Evolutionary conservation across 1,140 invertebrate species (phyloP), one percentile per base, ranked within the genome.

Genomic region (Cyrtorhinus lividipennis): DNA sequence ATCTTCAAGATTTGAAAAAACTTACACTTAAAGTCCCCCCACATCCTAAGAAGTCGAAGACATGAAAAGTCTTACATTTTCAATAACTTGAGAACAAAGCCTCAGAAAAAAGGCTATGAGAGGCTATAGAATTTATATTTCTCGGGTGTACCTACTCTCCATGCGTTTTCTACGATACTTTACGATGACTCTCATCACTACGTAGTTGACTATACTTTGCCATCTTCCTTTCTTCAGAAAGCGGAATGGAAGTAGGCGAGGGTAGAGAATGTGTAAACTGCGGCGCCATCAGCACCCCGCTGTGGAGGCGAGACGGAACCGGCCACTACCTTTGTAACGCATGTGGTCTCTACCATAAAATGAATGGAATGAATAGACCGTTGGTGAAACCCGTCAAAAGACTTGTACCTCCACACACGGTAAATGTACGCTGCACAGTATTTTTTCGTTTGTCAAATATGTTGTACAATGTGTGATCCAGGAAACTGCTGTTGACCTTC

Each of bases 271-370:
- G 94, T 73, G 92, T 96, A 30, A 98, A 98, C 77, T 98, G 95
- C 73, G 93, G 93, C 24, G 92, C 92, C 24, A 94, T 92, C 69
- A 92, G 89, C 56, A 97, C 93, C 2, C 94, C 94, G 8, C 78
- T 98, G 53, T 98, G 94, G 95, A 81, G 94, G 60, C 79, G 95
- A 65, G 94, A 98, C 75, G 87, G 91, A 53, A 95, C 92, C 56
- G 93, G 94, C 0, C 93, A 98, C 79, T 98, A 98, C 77, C 80
- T 98, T 67, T 98, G 95, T 80, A 98, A 98, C 76, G 95, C 95
- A 46, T 98, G 95, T 77, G 89, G 92, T 63, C 81, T 95, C 44
- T 95, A 95, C 79, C 90, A 93, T 76, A 94, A 94, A 78, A 92
- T 95, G 84, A 95, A 96, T 77, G 89, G 90, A 68, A 91, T 91